Conservation (phyloP, 2,113 vertebrate genomes). For the Planiliza haematocheilus region DNA sequence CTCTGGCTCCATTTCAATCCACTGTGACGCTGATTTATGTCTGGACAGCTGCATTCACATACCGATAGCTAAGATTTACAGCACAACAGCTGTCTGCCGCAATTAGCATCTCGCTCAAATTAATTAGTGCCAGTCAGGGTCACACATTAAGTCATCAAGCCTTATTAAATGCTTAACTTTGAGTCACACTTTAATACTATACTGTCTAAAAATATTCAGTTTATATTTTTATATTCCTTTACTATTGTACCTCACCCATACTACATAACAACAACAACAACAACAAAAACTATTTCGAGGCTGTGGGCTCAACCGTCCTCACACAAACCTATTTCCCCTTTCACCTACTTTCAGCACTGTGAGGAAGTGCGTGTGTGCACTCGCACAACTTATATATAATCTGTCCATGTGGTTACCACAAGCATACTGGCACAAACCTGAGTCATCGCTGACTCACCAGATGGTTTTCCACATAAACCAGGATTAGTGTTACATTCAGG, state of each 20-base stretch:
- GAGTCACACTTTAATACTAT: no score
- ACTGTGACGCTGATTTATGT: neutral
- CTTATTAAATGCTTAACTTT: no score
- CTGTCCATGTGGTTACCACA: neutral
- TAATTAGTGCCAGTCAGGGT: no score
- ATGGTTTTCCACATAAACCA: constrained; percentile 12
- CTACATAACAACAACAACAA: no score
- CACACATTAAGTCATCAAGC: no score
- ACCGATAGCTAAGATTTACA: neutral
- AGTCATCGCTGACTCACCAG: neutral
- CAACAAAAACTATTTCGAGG: no score
- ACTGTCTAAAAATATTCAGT: no score
- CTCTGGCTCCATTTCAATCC: neutral
- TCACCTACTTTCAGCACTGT: constrained; percentile 31
- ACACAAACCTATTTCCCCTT: constrained; percentile 14
- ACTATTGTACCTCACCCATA: no score
- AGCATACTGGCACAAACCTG: neutral
- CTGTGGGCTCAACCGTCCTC: neutral
- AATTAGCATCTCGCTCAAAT: constrained; percentile 11
- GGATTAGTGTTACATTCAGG: constrained; percentile 15
- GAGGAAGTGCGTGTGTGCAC: neutral
- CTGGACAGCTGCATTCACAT: constrained; percentile 16
- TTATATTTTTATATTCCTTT: no score
- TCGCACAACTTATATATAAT: no score
- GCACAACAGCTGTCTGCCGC: no score